phyloP scores from a whole-genome alignment of 2,888 invertebrate species.

The Panopea generosa region DNA sequence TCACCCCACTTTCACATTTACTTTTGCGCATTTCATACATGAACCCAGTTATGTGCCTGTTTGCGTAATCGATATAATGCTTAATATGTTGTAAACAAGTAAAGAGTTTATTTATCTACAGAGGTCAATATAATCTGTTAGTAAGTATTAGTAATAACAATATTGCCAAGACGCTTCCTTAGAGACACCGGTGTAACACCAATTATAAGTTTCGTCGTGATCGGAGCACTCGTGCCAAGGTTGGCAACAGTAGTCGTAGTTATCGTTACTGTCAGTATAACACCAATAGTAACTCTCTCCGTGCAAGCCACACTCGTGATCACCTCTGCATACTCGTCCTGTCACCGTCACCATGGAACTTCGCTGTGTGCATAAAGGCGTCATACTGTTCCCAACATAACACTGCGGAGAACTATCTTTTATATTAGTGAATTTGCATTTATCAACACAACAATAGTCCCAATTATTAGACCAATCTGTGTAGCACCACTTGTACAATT shows the following conservation, averaged over 20 bases:
- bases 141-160: too few species aligned
- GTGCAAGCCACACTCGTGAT: constrained; percentile 18
- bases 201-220: constrained; percentile 2
- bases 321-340: not conserved
- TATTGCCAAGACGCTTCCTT: too few species aligned
- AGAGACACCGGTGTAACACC: constrained; percentile 7
- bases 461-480: constrained; percentile 13
- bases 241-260: constrained; percentile 18
- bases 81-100: too few species aligned
- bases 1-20: too few species aligned
- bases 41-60: too few species aligned
- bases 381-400: not conserved
- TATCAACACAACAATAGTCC: constrained; percentile 18
- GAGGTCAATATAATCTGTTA: too few species aligned
- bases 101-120: too few species aligned
- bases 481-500: constrained; percentile 14
- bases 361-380: not conserved
- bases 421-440: not conserved
- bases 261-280: constrained; percentile 9
- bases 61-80: too few species aligned
- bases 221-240: constrained; percentile 15
- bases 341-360: constrained; percentile 9
- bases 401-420: too few species aligned
- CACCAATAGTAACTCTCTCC: constrained; percentile 11
- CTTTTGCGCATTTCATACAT: too few species aligned